Conservation (phyloP, 1,140 invertebrate species). For the Gonatopus flavifemur region DNA sequence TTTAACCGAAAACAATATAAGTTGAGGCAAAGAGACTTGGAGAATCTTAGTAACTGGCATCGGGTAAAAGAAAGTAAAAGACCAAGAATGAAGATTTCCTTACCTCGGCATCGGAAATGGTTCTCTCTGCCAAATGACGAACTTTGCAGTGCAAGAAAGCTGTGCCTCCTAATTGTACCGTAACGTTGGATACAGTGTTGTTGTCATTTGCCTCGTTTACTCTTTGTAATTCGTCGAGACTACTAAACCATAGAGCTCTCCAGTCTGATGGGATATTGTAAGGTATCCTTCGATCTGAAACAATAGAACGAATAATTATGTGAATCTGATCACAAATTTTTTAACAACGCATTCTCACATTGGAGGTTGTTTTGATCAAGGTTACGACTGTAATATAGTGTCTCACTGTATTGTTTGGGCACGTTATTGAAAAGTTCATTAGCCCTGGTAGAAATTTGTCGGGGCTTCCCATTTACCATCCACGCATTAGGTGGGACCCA, state of each 20-base stretch:
- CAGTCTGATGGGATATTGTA: conserved; percentile 59
- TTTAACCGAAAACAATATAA: too few relatives aligned
- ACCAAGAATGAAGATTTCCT: conserved; percentile 17
- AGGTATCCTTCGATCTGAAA: conserved; percentile 53
- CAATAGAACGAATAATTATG: not conserved
- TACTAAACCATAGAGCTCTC: conserved; percentile 65
- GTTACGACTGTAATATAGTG: too few relatives aligned
- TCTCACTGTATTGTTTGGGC: too few relatives aligned
- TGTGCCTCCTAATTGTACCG: conserved; percentile 79
- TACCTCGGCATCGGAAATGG: conserved; percentile 61
- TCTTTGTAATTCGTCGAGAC: conserved; percentile 62
- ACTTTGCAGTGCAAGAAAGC: conserved; percentile 83
- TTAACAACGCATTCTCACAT: too few relatives aligned
- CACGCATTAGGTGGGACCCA: too few relatives aligned
- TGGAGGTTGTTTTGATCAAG: too few relatives aligned
- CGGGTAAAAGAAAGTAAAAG: not conserved
- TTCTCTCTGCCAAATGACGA: conserved; percentile 67
- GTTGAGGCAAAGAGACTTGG: too few relatives aligned
- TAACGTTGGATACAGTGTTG: conserved; percentile 75
- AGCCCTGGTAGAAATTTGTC: too few relatives aligned
- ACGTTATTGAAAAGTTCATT: too few relatives aligned
- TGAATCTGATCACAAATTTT: too few relatives aligned
- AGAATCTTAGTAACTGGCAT: too few relatives aligned
- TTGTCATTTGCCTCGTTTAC: conserved; percentile 65
- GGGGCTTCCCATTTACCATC: too few relatives aligned